Base-by-base conservation (phyloP, 2,113 vertebrate species). In the Corydoras sp. region DNA sequence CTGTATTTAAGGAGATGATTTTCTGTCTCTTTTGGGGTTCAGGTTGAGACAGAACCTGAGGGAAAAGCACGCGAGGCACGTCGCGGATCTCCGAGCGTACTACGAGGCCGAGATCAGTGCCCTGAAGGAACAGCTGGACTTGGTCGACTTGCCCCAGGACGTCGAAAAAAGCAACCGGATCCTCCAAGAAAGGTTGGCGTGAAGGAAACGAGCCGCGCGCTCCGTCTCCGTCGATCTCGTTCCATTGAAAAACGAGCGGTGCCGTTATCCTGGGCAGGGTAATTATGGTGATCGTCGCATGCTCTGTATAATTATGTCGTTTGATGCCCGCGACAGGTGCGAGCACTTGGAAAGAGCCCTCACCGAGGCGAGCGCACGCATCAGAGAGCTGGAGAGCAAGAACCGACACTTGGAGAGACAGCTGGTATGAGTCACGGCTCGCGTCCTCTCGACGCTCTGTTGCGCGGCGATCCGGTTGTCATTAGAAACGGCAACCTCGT, bases 21-120 rank as follows among this genome's bases (percentile, higher is more conserved):
- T 50, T 50, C 53, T n/a, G 8, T 58, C 10, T 29, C 2, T 18
- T 43, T 43, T 43, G 35, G 35, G 11, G 49, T 68, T 64, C 65
- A 99, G 97, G 60, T 83, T 98, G 48, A 89, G 96, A 74, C 93
- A 94, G 84, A 96, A 90, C 84, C 84, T 98, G 86, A 93, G 94
- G 76, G 94, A 98, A 68, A 98, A 98, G 63, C 93, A 96, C 1
- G 87, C 92, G 3, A 91, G 95, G 1, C 97, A 99, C 49, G 74
- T 98, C 9, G 92, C 93, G 0, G 95, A 99, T 54, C 88, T 98
- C 8, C 94, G 92, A 54, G 91, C 93, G 0, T 98, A 98, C 81
- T 98, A 98, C 12, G 95, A 99, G 58, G 88, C 90, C 0, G 96
- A 99, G 88, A 95, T 98, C 66, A 86, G 85, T 30, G 84, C 80